Conservation (phyloP, 2,113 vertebrate species). For the Salvelinus fontinalis region DNA sequence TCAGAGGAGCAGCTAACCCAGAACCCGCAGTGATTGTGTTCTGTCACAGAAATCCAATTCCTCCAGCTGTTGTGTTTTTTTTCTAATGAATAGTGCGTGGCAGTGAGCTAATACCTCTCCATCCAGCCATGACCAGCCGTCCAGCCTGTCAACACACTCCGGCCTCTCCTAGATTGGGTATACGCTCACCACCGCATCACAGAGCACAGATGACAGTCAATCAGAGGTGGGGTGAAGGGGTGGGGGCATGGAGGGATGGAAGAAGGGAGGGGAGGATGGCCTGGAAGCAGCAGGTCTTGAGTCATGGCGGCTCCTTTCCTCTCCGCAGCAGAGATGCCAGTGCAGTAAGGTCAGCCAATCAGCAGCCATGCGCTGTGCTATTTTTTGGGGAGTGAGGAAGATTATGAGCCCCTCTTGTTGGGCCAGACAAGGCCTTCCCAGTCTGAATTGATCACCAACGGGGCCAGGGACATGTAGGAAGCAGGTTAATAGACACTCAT, state of each 20-base stretch:
- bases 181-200: slow-evolving; percentile 4
- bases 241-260: slow-evolving; percentile 1
- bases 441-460: slow-evolving; percentile 77
- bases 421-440: slow-evolving; percentile 77
- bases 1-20: slow-evolving; percentile 12
- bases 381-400: slow-evolving; percentile 33
- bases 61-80: slow-evolving; percentile 15
- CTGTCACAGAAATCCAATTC: slow-evolving; percentile 18
- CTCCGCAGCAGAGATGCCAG: slow-evolving; percentile 57
- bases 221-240: slow-evolving; percentile 4
- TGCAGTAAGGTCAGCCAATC: slow-evolving; percentile 63
- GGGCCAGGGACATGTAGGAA: slow-evolving; percentile 74
- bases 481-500: slow-evolving; percentile 84
- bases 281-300: slow-evolving; percentile 32
- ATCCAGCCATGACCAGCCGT: background rate
- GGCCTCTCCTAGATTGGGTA: background rate
- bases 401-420: slow-evolving; percentile 78
- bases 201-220: background rate
- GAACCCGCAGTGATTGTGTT: slow-evolving; percentile 19
- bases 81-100: background rate
- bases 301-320: slow-evolving; percentile 49
- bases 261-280: slow-evolving; percentile 14
- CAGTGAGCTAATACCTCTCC: slow-evolving; percentile 12
- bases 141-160: background rate
- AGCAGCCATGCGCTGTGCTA: slow-evolving; percentile 45